Evolutionary conservation across 2,113 vertebrate species (phyloP).

Genomic region (Peucedramus taeniatus): DNA sequence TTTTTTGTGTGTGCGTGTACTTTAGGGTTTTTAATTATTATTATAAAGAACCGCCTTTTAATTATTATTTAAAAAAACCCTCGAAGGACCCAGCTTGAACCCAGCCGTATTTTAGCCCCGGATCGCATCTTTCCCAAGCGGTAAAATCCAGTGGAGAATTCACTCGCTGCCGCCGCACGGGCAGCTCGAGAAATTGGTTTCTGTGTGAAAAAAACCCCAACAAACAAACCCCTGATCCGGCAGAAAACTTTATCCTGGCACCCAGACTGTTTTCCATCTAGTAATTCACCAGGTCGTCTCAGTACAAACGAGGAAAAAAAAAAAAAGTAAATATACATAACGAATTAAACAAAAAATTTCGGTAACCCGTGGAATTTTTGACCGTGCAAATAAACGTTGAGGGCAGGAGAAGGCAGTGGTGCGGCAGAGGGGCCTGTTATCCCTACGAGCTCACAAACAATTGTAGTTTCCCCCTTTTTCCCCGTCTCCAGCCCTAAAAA

Average conservation of each 20-base stretch:
- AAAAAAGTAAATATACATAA: neutral
- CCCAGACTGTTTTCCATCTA: neutral
- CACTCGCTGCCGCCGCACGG: neutral
- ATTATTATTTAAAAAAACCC: neutral
- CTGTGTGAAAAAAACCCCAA: neutral
- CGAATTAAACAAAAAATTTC: neutral
- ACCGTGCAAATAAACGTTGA: neutral
- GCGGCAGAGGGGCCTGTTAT: neutral
- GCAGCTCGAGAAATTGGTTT: neutral
- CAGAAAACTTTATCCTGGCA: neutral
- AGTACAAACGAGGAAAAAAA: neutral
- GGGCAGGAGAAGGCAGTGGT: neutral
- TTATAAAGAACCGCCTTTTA: neutral
- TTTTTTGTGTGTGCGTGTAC: too few relatives aligned
- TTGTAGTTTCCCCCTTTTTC: rapidly evolving
- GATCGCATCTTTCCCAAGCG: neutral
- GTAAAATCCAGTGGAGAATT: neutral
- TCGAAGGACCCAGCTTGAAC: neutral
- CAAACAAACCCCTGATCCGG: neutral
- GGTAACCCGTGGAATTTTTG: neutral
- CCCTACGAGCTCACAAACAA: neutral
- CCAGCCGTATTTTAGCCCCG: neutral
- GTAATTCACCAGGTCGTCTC: neutral
- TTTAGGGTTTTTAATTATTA: neutral
- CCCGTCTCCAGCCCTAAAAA: neutral